These are phyloP conservation scores for Eudorcas thomsonii DNA, from an alignment of 2,113 vertebrate species.

Conservation along the genomic window DNA sequence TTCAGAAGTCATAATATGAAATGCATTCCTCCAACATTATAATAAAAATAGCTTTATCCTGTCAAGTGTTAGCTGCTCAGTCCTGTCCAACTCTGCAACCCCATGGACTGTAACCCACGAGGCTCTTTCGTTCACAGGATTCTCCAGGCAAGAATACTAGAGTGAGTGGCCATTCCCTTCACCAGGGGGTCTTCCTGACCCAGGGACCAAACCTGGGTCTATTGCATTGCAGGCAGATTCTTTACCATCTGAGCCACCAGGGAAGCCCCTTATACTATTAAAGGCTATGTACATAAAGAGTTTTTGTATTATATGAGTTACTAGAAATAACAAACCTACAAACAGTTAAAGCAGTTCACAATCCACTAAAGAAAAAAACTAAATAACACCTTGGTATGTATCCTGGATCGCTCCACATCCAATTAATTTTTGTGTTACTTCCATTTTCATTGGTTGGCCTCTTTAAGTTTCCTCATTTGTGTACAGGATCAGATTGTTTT, in stretches of 20 bases:
- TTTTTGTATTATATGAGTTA: not conserved
- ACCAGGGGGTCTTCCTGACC: not conserved
- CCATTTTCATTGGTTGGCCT: not conserved
- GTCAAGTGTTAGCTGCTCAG: not conserved
- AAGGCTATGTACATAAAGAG: not conserved
- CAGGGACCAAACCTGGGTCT: not conserved
- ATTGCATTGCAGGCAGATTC: not conserved
- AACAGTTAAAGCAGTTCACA: conserved; percentile 4
- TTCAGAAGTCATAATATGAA: not conserved
- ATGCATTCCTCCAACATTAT: not conserved
- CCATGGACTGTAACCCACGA: not conserved
- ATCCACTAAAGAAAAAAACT: not conserved
- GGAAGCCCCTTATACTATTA: not conserved
- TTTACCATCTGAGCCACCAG: not conserved
- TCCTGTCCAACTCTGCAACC: not conserved
- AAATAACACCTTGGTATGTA: not conserved
- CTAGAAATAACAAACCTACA: conserved; percentile 28
- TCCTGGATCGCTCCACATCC: not conserved
- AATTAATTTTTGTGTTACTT: not conserved
- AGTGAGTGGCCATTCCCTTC: not conserved
- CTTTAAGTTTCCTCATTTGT: conserved; percentile 28
- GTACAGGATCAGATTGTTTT: not conserved
- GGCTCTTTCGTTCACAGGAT: not conserved
- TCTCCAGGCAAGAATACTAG: not conserved
- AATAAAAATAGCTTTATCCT: not conserved